A percentile compares a stretch with the other conserved stretches of the same genome.
Conservation (phyloP, 2,113 vertebrate species). For the Deroptyus accipitrinus region DNA sequence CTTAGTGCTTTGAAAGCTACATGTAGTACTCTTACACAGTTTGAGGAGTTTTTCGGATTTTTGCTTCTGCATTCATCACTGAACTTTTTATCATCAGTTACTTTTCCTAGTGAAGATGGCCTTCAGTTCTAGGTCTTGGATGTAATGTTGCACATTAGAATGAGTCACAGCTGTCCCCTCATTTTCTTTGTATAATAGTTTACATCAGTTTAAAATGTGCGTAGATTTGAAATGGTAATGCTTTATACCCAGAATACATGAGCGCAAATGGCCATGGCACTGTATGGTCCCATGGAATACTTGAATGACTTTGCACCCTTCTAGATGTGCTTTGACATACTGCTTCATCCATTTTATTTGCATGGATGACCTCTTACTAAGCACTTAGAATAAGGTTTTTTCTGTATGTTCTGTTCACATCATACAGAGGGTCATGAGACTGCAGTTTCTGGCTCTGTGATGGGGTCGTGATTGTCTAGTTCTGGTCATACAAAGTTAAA, state of each 20-base stretch:
- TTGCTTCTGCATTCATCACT: not conserved
- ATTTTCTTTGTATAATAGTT: not conserved
- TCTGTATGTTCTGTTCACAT: not conserved
- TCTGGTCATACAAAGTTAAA: not conserved
- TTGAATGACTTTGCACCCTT: accelerated
- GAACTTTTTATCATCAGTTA: not conserved
- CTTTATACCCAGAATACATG: not conserved
- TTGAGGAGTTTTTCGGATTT: not conserved
- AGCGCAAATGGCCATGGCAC: not conserved
- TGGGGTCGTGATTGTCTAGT: not conserved
- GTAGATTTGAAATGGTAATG: not conserved
- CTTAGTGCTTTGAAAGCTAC: not conserved
- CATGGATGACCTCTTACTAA: not conserved
- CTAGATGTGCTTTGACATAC: not conserved
- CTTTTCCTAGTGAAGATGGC: not conserved
- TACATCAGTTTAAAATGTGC: not conserved
- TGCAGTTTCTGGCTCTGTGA: not conserved
- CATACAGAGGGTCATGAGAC: not conserved
- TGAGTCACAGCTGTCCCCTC: not conserved
- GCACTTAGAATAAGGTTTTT: not conserved
- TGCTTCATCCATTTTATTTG: not conserved
- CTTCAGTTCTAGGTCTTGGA: not conserved
- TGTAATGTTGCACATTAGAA: not conserved
- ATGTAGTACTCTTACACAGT: not conserved
- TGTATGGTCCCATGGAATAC: not conserved